These are phyloP conservation scores for Lacanobia oleracea DNA, from an alignment of 2,888 invertebrate genomes.

Conservation along the genomic window DNA sequence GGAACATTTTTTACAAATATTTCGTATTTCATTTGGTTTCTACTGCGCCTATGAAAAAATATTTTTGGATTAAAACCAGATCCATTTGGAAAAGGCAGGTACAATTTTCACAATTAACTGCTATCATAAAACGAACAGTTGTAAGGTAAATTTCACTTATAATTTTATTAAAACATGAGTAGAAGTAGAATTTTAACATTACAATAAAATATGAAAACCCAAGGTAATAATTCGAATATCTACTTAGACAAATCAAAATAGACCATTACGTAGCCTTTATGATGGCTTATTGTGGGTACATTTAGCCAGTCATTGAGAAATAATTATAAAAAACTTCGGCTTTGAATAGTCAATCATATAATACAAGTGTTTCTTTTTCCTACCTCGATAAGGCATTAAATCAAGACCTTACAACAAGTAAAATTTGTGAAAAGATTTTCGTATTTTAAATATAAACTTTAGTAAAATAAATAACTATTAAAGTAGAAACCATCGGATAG, in stretches of 20 bases:
- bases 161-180: conserved; percentile 29
- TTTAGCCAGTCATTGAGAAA: conserved; percentile 9
- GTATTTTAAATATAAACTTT: conserved; percentile 19
- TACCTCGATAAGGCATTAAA: background rate
- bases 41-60: conserved; percentile 45
- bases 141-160: conserved; percentile 3
- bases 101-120: background rate
- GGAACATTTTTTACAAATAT: conserved; percentile 78
- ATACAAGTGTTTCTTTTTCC: background rate
- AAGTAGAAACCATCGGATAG: conserved; percentile 56
- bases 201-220: conserved; percentile 15
- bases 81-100: background rate
- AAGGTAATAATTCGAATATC: conserved; percentile 19
- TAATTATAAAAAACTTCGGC: background rate
- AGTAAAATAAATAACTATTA: conserved; percentile 18
- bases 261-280: conserved; percentile 1
- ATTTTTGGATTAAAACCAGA: background rate
- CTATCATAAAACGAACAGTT: background rate
- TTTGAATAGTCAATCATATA: background rate
- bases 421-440: conserved; percentile 15
- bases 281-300: conserved; percentile 11
- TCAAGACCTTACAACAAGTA: background rate
- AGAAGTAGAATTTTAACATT: conserved; percentile 26
- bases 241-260: conserved; percentile 37
- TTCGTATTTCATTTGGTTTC: conserved; percentile 64